phyloP scores from a whole-genome alignment of 2,113 vertebrate genomes.

The Notarius quadriscutis region DNA sequence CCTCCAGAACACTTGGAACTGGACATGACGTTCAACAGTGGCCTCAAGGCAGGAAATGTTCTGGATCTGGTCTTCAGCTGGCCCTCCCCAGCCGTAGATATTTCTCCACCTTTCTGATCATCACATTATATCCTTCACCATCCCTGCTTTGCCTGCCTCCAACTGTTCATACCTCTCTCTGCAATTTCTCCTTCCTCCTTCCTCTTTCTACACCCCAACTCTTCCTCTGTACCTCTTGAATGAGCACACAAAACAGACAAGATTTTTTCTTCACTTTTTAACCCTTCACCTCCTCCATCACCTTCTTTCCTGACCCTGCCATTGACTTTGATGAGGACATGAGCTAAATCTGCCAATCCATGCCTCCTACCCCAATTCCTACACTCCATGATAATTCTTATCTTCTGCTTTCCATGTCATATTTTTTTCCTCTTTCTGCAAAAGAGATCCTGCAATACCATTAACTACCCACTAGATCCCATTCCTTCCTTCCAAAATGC shows the following conservation, averaged over 20 bases:
- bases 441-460: not conserved
- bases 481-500: not conserved
- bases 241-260: not conserved
- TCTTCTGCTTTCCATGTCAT: not conserved
- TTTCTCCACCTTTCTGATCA: not conserved
- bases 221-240: not conserved
- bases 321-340: not conserved
- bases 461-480: not conserved
- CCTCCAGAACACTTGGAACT: not conserved
- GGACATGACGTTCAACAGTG: not conserved
- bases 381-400: not conserved
- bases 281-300: not conserved
- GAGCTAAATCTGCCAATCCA: not conserved
- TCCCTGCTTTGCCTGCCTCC: not conserved
- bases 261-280: not conserved
- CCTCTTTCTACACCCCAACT: not conserved
- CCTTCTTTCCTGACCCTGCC: not conserved
- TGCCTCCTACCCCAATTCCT: not conserved
- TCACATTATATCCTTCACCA: not conserved
- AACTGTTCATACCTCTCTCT: not conserved
- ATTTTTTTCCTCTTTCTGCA: not conserved
- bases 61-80: not conserved
- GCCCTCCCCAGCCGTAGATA: not conserved
- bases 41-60: not conserved
- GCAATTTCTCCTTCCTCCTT: not conserved